Conservation (phyloP, 2,797 vertebrate genomes). For the Betta splendens region DNA sequence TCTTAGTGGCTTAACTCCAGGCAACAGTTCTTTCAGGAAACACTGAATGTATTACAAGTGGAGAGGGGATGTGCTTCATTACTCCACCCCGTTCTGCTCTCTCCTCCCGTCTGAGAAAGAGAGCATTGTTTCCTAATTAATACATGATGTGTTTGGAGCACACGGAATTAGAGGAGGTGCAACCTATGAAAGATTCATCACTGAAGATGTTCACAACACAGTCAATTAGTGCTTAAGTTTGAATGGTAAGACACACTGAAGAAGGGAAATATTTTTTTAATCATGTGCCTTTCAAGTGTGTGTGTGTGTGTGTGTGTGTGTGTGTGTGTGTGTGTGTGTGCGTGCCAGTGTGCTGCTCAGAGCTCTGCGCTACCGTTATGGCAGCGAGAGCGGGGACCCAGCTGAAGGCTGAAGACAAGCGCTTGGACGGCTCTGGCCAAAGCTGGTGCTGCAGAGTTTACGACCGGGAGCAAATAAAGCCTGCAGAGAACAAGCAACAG, state of each 20-base stretch:
- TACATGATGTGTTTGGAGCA: constrained; percentile 47
- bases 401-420: constrained; percentile 66
- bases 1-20: neutral
- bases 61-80: constrained; percentile 31
- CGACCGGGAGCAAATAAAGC: constrained; percentile 62
- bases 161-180: constrained; percentile 16
- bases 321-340: constrained; percentile 10
- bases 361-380: constrained; percentile 67
- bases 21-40: neutral
- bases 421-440: constrained; percentile 52
- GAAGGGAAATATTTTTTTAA: too few relatives aligned
- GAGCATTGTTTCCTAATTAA: constrained; percentile 66
- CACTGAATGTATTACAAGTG: constrained; percentile 48
- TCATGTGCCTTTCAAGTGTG: too few relatives aligned
- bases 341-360: constrained; percentile 39
- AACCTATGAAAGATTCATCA: constrained; percentile 32
- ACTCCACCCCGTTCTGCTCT: constrained; percentile 23
- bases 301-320: neutral
- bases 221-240: constrained; percentile 19
- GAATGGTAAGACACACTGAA: neutral
- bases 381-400: constrained; percentile 35
- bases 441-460: constrained; percentile 48
- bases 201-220: constrained; percentile 15
- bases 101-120: constrained; percentile 42
- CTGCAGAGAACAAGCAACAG: constrained; percentile 38